Percentiles rank a stretch among this genome's conserved stretches.
These are phyloP conservation scores for Calameuta idolon DNA, from an alignment of 2,888 invertebrate genomes.

Conservation along the genomic window DNA sequence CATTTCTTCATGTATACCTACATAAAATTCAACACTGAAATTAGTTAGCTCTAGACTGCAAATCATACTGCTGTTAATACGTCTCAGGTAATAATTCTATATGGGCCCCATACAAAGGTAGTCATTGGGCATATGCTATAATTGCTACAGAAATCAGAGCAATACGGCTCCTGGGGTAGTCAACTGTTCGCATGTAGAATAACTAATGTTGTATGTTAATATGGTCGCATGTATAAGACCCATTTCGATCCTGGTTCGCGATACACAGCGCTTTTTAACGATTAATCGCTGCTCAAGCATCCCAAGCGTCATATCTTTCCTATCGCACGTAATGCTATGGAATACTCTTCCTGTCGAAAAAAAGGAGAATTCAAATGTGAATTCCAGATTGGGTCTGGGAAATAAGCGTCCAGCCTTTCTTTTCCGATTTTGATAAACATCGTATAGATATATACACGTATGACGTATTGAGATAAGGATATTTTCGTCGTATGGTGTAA, in stretches of 20 bases:
- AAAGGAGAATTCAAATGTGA: background rate
- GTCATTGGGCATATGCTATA: background rate
- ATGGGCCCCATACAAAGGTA: background rate
- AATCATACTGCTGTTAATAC: background rate
- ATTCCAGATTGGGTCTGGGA: background rate
- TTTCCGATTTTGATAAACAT: background rate
- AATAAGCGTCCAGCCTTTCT: background rate
- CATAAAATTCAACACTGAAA: background rate
- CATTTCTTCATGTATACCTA: background rate
- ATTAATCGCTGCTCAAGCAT: conserved; percentile 53
- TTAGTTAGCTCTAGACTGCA: background rate
- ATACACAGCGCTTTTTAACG: conserved; percentile 55
- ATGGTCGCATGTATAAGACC: conserved; percentile 48
- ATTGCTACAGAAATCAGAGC: conserved; percentile 1
- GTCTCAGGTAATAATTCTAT: background rate
- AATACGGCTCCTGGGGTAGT: background rate
- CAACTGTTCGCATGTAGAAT: conserved; percentile 45
- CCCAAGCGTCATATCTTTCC: conserved; percentile 40
- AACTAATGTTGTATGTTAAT: conserved; percentile 55
- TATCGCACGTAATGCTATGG: conserved; percentile 38
- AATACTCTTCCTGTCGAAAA: background rate
- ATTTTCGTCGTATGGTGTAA: background rate
- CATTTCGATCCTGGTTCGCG: conserved; percentile 48
- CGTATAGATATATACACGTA: background rate
- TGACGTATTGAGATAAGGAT: background rate